phyloP scores from a whole-genome alignment of 2,888 invertebrate genomes.

The Tetranychus truncatus region DNA sequence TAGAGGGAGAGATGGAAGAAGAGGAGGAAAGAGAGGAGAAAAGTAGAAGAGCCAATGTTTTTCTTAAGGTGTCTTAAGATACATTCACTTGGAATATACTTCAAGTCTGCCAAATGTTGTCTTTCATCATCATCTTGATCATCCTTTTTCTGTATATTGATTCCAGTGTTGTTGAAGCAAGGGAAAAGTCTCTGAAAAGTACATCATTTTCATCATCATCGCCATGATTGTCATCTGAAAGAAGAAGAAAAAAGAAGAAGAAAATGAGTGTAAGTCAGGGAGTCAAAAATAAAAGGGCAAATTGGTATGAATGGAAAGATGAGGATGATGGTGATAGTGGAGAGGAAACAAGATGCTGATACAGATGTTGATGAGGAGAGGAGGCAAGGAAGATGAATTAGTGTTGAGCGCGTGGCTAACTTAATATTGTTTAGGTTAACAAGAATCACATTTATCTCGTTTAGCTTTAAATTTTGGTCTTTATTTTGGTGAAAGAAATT shows the following conservation, averaged over 20 bases:
- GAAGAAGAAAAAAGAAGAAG: neutral
- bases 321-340: neutral
- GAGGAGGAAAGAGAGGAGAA: constrained; percentile 15
- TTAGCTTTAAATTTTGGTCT: no score
- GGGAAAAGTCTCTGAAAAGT: neutral
- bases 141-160: neutral
- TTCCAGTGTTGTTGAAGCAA: no score
- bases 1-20: constrained; percentile 15
- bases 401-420: neutral
- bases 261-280: no score
- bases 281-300: no score
- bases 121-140: neutral
- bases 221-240: neutral
- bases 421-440: neutral
- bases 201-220: neutral
- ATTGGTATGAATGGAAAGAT: no score
- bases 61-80: neutral
- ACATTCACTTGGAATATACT: neutral
- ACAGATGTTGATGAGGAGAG: neutral
- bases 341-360: neutral
- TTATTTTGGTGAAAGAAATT: no score
- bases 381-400: neutral
- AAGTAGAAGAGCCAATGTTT: neutral
- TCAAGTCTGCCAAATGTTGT: neutral
- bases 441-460: neutral